phyloP scores from a whole-genome alignment of 2,888 invertebrate genomes.

The Leistus spinibarbis region DNA sequence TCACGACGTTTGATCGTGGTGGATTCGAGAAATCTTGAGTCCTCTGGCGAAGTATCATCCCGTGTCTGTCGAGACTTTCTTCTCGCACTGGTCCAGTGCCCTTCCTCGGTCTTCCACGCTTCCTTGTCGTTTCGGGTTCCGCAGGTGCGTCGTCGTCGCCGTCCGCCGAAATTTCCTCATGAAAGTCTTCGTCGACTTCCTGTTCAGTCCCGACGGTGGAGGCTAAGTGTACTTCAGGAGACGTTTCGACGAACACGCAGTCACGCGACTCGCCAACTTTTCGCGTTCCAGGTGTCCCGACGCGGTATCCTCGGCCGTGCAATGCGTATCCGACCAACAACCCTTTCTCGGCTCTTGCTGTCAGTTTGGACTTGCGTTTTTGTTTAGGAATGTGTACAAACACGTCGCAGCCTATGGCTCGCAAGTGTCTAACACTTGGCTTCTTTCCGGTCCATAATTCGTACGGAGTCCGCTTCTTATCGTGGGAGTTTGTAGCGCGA shows the following conservation, averaged over 20 bases:
- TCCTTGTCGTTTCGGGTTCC: neutral
- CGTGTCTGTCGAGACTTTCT: neutral
- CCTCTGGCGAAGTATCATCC: slow-evolving; percentile 11
- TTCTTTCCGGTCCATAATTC: slow-evolving; percentile 37
- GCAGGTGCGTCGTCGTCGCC: too few relatives aligned
- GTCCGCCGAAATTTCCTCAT: too few relatives aligned
- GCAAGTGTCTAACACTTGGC: slow-evolving; percentile 43
- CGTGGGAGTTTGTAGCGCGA: slow-evolving; percentile 10
- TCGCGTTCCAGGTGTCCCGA: slow-evolving; percentile 30
- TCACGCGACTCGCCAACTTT: neutral
- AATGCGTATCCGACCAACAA: slow-evolving; percentile 39
- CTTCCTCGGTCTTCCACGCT: slow-evolving; percentile 1
- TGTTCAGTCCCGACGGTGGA: neutral
- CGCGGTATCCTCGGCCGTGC: slow-evolving; percentile 36
- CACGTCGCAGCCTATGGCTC: slow-evolving; percentile 7
- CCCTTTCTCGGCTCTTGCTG: slow-evolving; percentile 35
- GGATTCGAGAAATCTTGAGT: neutral
- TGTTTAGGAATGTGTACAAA: slow-evolving; percentile 15
- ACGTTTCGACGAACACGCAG: too few relatives aligned
- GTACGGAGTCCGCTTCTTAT: slow-evolving; percentile 3
- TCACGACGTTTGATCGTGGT: slow-evolving; percentile 1
- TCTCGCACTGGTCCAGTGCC: neutral
- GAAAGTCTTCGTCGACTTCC: neutral
- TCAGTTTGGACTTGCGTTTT: neutral
- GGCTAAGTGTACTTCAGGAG: too few relatives aligned